Evolutionary conservation across 2,113 vertebrate species (phyloP).

Genomic region (Numida meleagris): DNA sequence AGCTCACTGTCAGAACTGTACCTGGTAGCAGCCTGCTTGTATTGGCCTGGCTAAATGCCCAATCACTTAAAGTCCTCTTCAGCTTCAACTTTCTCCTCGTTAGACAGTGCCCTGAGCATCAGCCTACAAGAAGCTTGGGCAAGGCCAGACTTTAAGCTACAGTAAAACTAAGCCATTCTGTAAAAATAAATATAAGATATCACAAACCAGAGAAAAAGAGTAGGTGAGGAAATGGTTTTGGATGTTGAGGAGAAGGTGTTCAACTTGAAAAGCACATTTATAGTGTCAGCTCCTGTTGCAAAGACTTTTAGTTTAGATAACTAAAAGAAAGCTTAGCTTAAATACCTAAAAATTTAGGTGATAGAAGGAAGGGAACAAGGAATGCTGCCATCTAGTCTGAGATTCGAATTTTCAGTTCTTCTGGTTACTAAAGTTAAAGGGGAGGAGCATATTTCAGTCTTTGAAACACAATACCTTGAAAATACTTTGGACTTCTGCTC

Average conservation of each 20-base stretch:
- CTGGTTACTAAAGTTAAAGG: neutral
- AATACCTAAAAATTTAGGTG: fast-evolving
- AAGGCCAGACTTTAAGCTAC: neutral
- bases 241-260: neutral
- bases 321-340: neutral
- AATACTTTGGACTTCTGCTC: neutral
- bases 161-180: neutral
- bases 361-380: neutral
- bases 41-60: neutral
- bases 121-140: neutral
- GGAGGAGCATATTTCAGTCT: neutral
- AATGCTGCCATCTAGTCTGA: neutral
- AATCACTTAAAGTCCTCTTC: neutral
- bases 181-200: neutral
- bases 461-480: neutral
- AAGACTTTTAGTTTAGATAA: neutral
- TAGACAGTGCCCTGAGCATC: neutral
- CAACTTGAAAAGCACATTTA: neutral
- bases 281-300: neutral
- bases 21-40: neutral
- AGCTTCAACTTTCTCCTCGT: neutral
- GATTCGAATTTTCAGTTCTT: neutral
- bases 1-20: neutral
- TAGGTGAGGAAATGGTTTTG: neutral
- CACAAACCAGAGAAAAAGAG: neutral